A percentile compares a stretch with the other conserved stretches of the same genome.
phyloP scores from a whole-genome alignment of 2,888 invertebrate genomes.

The Crepidodera aurea region DNA sequence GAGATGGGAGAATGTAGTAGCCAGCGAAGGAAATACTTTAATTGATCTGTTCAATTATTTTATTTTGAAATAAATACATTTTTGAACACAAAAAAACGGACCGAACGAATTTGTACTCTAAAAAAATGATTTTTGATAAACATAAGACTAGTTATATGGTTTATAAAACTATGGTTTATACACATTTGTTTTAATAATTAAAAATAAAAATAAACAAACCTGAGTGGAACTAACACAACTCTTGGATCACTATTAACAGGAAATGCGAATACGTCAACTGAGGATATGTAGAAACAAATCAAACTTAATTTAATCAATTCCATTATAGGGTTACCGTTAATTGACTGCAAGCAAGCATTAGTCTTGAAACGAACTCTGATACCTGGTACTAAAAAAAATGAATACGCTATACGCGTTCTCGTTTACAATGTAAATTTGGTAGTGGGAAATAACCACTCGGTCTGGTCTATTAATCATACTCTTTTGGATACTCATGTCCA shows the following conservation, averaged over 20 bases:
- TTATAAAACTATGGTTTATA: no score
- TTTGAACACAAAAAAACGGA: no score
- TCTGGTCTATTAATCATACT: background rate
- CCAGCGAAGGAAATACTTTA: no score
- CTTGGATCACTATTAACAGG: constrained; percentile 5
- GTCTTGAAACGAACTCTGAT: background rate
- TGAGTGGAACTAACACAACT: background rate
- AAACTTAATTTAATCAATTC: constrained; percentile 2
- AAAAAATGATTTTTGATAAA: no score
- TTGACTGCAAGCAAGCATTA: background rate
- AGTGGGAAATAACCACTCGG: constrained; percentile 2
- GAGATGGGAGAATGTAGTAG: no score
- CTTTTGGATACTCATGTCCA: background rate
- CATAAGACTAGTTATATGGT: no score
- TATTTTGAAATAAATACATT: no score
- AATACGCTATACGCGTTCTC: no score
- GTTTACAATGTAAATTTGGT: background rate
- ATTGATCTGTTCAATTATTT: no score
- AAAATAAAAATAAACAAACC: constrained; percentile 10
- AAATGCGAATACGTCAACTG: background rate
- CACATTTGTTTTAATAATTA: background rate
- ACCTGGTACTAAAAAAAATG: background rate
- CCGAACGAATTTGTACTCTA: no score
- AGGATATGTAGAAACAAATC: constrained; percentile 5
- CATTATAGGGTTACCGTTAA: constrained; percentile 1